These are phyloP conservation scores for Tholera decimalis DNA, from an alignment of 2,888 invertebrate genomes.

Conservation along the genomic window DNA sequence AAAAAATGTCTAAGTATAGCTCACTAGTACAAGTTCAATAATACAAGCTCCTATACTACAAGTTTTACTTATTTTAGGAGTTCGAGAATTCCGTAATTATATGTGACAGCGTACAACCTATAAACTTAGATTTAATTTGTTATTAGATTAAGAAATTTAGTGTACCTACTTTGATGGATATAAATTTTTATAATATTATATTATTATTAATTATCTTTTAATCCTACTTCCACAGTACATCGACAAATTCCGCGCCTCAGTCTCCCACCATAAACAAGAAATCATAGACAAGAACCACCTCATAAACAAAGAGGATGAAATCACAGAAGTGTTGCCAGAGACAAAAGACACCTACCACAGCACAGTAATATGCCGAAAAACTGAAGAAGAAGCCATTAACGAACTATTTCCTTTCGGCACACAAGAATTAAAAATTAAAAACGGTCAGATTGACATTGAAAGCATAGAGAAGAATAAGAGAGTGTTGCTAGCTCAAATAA, in stretches of 20 bases:
- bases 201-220: no score
- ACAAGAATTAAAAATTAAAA: conserved; percentile 65
- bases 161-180: no score
- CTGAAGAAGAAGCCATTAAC: conserved; percentile 45
- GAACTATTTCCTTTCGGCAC: conserved; percentile 81
- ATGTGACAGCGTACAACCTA: no score
- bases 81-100: no score
- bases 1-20: no score
- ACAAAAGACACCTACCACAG: conserved; percentile 58
- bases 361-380: conserved; percentile 37
- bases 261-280: conserved; percentile 76
- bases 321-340: conserved; percentile 79
- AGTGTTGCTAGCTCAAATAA: conserved; percentile 74
- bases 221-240: conserved; percentile 77
- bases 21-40: no score
- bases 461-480: conserved; percentile 85
- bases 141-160: no score
- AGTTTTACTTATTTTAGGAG: no score
- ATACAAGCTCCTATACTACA: no score
- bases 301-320: conserved; percentile 70
- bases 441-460: conserved; percentile 79
- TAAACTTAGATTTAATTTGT: no score
- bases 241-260: conserved; percentile 79
- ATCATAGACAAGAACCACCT: conserved; percentile 77
- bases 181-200: no score